Evolutionary conservation across 1,140 invertebrate genomes (phyloP), one percentile per base, ranked within the genome.

Genomic region (Tyrophagus putrescentiae): DNA sequence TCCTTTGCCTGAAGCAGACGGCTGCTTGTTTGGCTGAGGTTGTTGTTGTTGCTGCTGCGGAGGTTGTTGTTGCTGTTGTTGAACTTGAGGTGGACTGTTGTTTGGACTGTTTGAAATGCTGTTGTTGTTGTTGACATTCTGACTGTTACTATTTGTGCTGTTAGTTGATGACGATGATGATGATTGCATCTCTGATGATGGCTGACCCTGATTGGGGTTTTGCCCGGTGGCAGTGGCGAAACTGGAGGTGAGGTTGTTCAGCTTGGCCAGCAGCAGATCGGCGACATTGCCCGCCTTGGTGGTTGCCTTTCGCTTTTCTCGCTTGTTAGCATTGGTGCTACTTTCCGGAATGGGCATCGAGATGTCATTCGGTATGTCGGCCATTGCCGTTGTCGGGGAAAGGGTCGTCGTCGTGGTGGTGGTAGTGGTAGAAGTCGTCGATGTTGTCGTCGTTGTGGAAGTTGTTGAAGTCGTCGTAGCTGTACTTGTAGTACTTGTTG

Each of bases 41-140:
- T n/a, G 44, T 52, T n/a, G 54, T 13, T n/a, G n/a, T 52, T 57
- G 23, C 25, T 58, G 45, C 58, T 57, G 18, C 25, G 9, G n/a
- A 23, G 27, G 23, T 57, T 58, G 5, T 29, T 33, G 18, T 44
- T 32, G 11, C 29, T 56, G 5, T 58, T 11, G 57, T 52, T 52
- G 9, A 11, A 21, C 25, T 52, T 58, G 29, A 52, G 21, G 13
- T 58, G 36, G 13, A n/a, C 6, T 48, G 31, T n/a, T 48, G 44
- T 48, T 29, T 21, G n/a, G 23, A 48, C 31, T 58, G 9, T n/a
- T n/a, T n/a, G n/a, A n/a, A n/a, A 16, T 58, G 9, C 34, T 58
- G 21, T 54, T 58, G 57, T 56, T 58, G 57, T 9, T 56, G 9
- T 56, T 29, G 28, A n/a, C 50, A 39, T 56, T 39, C 13, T n/a